Base-by-base conservation (phyloP, 2,888 invertebrate species). In the Ditula angustiorana region DNA sequence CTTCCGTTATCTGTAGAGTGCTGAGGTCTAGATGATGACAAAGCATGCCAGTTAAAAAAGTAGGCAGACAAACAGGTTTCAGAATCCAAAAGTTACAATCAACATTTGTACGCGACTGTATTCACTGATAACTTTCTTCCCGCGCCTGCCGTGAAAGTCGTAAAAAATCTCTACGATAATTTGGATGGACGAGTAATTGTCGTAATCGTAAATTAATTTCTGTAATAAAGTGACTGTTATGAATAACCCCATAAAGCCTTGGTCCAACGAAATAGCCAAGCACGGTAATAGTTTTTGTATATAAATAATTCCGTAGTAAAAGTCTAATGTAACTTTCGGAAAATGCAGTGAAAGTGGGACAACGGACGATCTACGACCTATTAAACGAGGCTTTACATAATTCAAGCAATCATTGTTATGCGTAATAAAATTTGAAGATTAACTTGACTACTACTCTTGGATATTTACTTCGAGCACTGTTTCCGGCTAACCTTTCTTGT, bases 311-410 rank as follows among this genome's bases (percentile, higher is more conserved):
- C 68, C 67, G 68, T 71, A 67, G 69, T 73, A 73, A 77, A 73
- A 68, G 64, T 71, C 67, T 72, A 70, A 71, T 79, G 75, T 75
- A 75, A 74, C 67, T 70, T 71, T 60, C 69, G 67, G 67, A 77
- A 77, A 71, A 75, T 68, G 70, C 69, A 79, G 85, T 77, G 83
- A 87, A 86, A 87, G 87, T 85, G 78, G 85, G 86, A 78, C 79
- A 81, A 64, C 70, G 70, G 70, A 78, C 72, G 72, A 76, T 75
- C 53, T 62, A 50, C 61, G 66, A 61, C 67, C 64, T 64, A 67
- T 67, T 66, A 63, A 66, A 69, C 10, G 53, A 46, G 65, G 26
- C 37, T 55, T 60, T 55, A 58, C 61, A 61, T 65, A 65, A 61
- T 61, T 65, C 41, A 44, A 33, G 19, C 47, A 56, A 23, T 58